Evolutionary conservation across 2,113 vertebrate genomes (phyloP), one percentile per base, ranked within the genome.

Genomic region (Drymodes brunneopygia): DNA sequence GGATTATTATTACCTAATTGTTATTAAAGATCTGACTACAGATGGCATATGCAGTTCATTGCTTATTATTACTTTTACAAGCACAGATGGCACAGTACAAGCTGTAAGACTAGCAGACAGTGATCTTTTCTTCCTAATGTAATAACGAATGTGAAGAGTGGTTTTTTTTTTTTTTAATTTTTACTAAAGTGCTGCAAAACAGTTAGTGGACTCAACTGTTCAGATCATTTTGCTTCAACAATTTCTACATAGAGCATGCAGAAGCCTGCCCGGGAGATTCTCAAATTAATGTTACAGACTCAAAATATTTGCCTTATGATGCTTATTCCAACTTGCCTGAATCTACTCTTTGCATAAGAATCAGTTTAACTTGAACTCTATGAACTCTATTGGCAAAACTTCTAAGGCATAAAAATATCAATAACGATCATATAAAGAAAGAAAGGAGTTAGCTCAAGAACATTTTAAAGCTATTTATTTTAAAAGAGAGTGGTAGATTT

Each of bases 61-160:
- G 94, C 96, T 97, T 98, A 91, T 97, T 97, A 97, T 97, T 96
- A 94, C 95, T 97, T 97, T 96, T 97, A 96, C 90, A 97, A 97
- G 96, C 95, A 97, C 98, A 98, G 97, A 98, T 97, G 97, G 97
- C 89, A 96, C 85, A 69, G 84, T 90, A 95, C 91, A 94, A 96
- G 96, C 95, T 94, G 67, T 77, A 95, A 96, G 83, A 94, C 93
- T 92, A 96, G 91, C 85, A 93, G 94, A 92, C n/a, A 96, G 80
- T 93, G 95, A 97, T 97, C 77, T 96, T 97, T 96, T 50, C 91
- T 53, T 75, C 88, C 90, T 38, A 96, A 95, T 96, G 89, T 64
- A 86, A 95, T 95, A 92, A 85, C 38, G 40, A 96, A 94, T 85
- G 66, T 74, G 61, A 92, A 88, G 86, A 81, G 69, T 80, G 58